phyloP scores from a whole-genome alignment of 2,888 invertebrate genomes.

The Dynastes tityus region DNA sequence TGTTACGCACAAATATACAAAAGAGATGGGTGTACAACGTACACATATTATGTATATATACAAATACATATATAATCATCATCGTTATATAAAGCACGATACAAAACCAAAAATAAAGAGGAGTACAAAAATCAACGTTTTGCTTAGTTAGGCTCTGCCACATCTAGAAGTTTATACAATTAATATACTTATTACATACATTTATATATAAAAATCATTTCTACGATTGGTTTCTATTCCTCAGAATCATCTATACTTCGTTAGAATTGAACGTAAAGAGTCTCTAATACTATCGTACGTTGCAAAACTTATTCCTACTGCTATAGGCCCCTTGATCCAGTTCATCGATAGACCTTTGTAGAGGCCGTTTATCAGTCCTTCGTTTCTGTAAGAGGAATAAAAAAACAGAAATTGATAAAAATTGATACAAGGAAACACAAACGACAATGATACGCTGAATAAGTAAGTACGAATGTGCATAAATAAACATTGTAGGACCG shows the following conservation, averaged over 20 bases:
- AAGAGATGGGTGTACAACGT: not conserved
- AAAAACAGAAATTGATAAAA: too few relatives aligned
- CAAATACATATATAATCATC: not conserved
- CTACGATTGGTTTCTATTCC: too few relatives aligned
- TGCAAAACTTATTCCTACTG: constrained; percentile 96
- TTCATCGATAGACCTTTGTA: constrained; percentile 99
- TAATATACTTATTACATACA: not conserved
- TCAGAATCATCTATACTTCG: constrained; percentile 52
- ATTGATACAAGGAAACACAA: too few relatives aligned
- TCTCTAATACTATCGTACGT: constrained; percentile 89
- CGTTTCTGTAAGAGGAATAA: constrained; percentile 76
- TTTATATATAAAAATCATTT: too few relatives aligned
- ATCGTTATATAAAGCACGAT: not conserved
- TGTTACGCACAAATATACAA: not conserved
- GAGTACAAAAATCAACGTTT: not conserved
- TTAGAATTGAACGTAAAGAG: constrained; percentile 70
- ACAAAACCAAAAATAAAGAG: not conserved
- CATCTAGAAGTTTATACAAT: not conserved
- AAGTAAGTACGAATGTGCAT: too few relatives aligned
- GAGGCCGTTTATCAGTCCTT: constrained; percentile 91
- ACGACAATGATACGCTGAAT: too few relatives aligned
- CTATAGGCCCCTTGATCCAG: constrained; percentile 95
- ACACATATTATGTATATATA: not conserved
- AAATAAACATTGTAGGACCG: too few relatives aligned
- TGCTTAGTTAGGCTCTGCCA: too few relatives aligned